A percentile compares a stretch with the other conserved stretches of the same genome.
These are phyloP conservation scores for Eurystomus gularis DNA, from an alignment of 2,113 vertebrate species.

Conservation along the genomic window DNA sequence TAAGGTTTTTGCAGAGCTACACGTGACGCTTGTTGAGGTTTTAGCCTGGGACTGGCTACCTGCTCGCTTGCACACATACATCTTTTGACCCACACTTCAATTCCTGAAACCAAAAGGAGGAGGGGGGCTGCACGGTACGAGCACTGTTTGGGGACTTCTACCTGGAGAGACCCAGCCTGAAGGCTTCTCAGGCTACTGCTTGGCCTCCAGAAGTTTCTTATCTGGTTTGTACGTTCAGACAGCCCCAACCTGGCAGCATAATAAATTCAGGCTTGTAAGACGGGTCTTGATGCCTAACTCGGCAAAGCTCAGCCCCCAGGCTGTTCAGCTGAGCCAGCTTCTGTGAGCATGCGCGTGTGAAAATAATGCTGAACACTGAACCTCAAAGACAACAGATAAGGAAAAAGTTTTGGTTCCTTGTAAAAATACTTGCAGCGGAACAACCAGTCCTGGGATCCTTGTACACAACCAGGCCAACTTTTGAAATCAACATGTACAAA, in stretches of 20 bases:
- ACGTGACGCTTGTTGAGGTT: neutral
- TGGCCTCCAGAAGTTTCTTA: slow-evolving; percentile 8
- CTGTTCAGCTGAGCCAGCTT: neutral
- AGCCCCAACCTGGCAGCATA: neutral
- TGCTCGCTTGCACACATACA: fast-evolving
- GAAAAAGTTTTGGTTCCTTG: neutral
- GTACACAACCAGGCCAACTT: neutral
- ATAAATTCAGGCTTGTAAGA: neutral
- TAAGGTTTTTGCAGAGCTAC: neutral
- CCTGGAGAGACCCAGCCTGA: neutral
- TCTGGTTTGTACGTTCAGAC: neutral
- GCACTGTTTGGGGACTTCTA: neutral
- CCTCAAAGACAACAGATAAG: neutral
- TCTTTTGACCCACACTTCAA: neutral
- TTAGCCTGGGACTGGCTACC: neutral
- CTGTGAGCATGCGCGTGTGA: neutral
- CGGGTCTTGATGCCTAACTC: neutral
- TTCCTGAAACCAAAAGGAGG: neutral
- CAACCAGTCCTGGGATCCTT: neutral
- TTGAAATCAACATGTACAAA: neutral
- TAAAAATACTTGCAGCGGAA: neutral
- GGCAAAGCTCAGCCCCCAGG: neutral
- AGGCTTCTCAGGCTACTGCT: neutral
- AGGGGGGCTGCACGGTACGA: fast-evolving
- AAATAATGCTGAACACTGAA: neutral